phyloP scores from a whole-genome alignment of 1,140 invertebrate species.

The Drosophila arizonae region DNA sequence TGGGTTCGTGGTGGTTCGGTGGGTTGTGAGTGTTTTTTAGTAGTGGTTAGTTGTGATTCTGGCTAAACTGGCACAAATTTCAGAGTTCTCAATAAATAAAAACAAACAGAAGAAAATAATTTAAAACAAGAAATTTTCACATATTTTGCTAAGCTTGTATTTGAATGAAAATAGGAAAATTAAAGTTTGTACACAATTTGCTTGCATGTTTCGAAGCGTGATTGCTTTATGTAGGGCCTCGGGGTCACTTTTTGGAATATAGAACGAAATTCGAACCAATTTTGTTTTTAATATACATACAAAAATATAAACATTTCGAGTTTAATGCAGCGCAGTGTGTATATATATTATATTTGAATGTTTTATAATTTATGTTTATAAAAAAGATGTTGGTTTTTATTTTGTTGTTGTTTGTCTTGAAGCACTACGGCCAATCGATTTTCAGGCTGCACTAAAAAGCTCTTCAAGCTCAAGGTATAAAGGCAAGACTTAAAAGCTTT shows the following conservation, averaged over 20 bases:
- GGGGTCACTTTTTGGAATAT: constrained; percentile 65
- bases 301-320: constrained; percentile 65
- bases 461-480: constrained; percentile 62
- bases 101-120: constrained; percentile 31
- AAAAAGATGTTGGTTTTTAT: constrained; percentile 5
- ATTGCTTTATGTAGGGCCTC: constrained; percentile 32
- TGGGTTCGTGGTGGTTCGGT: constrained; percentile 43
- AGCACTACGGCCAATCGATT: constrained; percentile 67
- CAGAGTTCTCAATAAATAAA: constrained; percentile 23
- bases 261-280: constrained; percentile 82
- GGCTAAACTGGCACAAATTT: constrained; percentile 36
- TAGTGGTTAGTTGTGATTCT: constrained; percentile 35
- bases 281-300: constrained; percentile 48
- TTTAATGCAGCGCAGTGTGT: constrained; percentile 58
- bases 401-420: constrained; percentile 30
- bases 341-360: constrained; percentile 40
- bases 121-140: constrained; percentile 17
- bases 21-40: constrained; percentile 28
- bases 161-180: constrained; percentile 32
- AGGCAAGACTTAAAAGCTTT: constrained; percentile 65
- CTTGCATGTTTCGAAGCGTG: constrained; percentile 55
- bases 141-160: constrained; percentile 59
- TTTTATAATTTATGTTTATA: constrained; percentile 32
- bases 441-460: constrained; percentile 64
- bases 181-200: not conserved